These are phyloP conservation scores for Sesamia inferens DNA, from an alignment of 2,888 invertebrate genomes.

Conservation along the genomic window DNA sequence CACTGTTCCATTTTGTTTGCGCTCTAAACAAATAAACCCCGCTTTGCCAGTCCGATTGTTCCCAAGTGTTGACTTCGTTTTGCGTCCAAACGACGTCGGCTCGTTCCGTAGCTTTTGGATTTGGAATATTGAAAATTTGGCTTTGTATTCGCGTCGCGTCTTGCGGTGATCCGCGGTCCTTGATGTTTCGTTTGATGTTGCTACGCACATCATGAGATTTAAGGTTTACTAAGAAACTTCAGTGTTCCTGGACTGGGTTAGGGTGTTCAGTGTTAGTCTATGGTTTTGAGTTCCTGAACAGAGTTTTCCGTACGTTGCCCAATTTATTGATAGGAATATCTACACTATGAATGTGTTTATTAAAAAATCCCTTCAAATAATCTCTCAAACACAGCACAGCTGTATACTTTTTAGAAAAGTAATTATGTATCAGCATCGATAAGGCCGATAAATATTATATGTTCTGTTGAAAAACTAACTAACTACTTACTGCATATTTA, in stretches of 20 bases:
- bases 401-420: conserved; percentile 38
- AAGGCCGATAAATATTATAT: conserved; percentile 49
- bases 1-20: conserved; percentile 68
- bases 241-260: not conserved
- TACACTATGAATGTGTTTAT: conserved; percentile 24
- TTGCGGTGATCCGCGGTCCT: conserved; percentile 2
- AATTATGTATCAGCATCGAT: conserved; percentile 46
- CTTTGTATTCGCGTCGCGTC: conserved; percentile 44
- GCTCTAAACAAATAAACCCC: conserved; percentile 68
- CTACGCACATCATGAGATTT: conserved; percentile 17
- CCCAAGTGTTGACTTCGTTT: conserved; percentile 65
- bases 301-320: conserved; percentile 2
- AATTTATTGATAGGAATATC: not conserved
- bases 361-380: conserved; percentile 38
- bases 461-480: conserved; percentile 6
- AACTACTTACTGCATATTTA: conserved; percentile 4
- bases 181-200: conserved; percentile 23
- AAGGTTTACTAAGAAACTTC: conserved; percentile 8
- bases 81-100: conserved; percentile 53
- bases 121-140: conserved; percentile 56
- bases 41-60: conserved; percentile 67
- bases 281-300: not conserved
- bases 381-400: conserved; percentile 2
- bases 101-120: conserved; percentile 53
- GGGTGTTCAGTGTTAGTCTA: not conserved